Evolutionary conservation across 2,888 invertebrate species (phyloP).

Genomic region (Drosophila mimica): DNA sequence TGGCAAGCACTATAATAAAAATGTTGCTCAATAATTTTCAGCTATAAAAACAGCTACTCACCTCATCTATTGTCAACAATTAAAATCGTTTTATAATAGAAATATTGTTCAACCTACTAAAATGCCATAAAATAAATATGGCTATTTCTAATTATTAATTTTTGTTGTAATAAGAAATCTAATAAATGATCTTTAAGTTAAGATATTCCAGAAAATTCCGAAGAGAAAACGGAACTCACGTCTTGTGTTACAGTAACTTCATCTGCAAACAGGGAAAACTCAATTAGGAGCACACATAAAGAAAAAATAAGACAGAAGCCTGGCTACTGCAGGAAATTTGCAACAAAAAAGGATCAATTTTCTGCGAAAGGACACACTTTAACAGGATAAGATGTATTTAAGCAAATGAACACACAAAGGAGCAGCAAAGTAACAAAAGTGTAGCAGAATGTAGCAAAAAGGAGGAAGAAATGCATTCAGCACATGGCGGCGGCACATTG

Average conservation of each 20-base stretch:
- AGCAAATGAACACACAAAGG: slow-evolving; percentile 71
- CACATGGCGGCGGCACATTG: slow-evolving; percentile 60
- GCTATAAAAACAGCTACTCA: slow-evolving; percentile 1
- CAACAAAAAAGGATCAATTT: slow-evolving; percentile 69
- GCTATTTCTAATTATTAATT: neutral
- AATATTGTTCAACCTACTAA: neutral
- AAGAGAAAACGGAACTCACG: slow-evolving; percentile 47
- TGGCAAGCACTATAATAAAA: slow-evolving; percentile 7
- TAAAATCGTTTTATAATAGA: neutral
- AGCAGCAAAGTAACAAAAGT: slow-evolving; percentile 31
- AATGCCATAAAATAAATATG: neutral
- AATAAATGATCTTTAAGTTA: neutral
- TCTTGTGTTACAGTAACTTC: slow-evolving; percentile 42
- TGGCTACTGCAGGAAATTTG: slow-evolving; percentile 54
- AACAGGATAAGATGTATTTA: slow-evolving; percentile 78
- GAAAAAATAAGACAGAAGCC: slow-evolving; percentile 33
- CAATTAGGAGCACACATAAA: slow-evolving; percentile 52
- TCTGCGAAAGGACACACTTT: slow-evolving; percentile 66
- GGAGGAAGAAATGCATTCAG: slow-evolving; percentile 20
- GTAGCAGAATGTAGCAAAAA: slow-evolving; percentile 9
- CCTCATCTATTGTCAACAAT: neutral
- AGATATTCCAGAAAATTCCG: neutral
- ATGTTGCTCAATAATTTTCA: neutral
- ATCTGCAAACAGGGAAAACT: slow-evolving; percentile 44
- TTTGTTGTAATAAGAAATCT: neutral